Percentiles rank a stretch among this genome's conserved stretches.
These are phyloP conservation scores for Calidris pugnax DNA, from an alignment of 2,113 vertebrate genomes.

Conservation along the genomic window DNA sequence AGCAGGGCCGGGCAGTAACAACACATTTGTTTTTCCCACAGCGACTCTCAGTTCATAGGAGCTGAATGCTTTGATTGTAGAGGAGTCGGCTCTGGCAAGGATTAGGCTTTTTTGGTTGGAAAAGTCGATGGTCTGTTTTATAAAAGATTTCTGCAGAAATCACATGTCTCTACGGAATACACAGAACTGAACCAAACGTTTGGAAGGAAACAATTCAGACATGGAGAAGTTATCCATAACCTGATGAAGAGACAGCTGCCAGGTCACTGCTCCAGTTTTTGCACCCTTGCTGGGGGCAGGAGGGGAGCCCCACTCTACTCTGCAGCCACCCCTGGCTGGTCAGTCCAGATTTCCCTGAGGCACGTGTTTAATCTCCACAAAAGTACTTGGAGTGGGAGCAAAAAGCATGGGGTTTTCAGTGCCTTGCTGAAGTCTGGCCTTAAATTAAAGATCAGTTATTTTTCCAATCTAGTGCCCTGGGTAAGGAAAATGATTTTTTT, in stretches of 20 bases:
- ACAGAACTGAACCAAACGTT: background rate
- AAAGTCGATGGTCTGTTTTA: background rate
- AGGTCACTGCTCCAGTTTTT: background rate
- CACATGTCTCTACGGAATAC: background rate
- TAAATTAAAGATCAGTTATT: background rate
- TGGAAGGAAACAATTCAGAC: background rate
- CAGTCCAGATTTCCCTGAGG: background rate
- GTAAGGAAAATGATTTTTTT: background rate
- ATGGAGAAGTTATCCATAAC: background rate
- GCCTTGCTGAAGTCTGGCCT: background rate
- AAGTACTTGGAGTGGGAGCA: background rate
- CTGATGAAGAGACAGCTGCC: background rate
- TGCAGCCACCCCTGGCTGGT: background rate
- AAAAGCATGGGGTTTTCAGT: background rate
- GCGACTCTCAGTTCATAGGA: background rate
- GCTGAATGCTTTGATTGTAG: background rate
- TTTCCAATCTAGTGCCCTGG: background rate
- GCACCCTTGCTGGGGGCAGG: background rate
- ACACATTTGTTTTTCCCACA: background rate
- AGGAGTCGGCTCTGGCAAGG: background rate
- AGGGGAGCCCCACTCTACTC: background rate
- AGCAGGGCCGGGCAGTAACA: background rate
- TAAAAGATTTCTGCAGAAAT: slow-evolving; percentile 13
- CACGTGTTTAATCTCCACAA: background rate
- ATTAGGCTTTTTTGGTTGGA: background rate